A percentile compares a stretch with the other conserved stretches of the same genome.
Evolutionary conservation across 1,140 invertebrate species (phyloP).

Genomic region (Ridgeia piscesae): DNA sequence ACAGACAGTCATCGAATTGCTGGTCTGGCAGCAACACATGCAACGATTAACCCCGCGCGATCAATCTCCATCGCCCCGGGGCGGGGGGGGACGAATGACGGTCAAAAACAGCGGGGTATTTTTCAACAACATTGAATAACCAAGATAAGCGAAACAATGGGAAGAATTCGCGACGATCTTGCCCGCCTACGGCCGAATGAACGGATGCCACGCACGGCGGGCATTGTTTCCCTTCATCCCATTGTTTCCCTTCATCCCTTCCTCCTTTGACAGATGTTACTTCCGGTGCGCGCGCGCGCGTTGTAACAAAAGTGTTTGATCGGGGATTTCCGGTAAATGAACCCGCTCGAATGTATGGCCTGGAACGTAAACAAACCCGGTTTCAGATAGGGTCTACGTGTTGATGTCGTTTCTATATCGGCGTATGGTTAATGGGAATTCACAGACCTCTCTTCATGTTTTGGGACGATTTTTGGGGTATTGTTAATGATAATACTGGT

Average conservation of each 20-base stretch:
- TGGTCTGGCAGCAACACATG: neutral
- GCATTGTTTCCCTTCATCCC: too few relatives aligned
- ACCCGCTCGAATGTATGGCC: neutral
- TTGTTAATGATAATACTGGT: too few relatives aligned
- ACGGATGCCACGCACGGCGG: neutral
- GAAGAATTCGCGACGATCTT: neutral
- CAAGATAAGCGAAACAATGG: neutral
- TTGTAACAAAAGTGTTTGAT: neutral
- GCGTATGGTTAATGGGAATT: neutral
- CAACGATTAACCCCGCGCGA: neutral
- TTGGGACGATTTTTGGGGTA: too few relatives aligned
- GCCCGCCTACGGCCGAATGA: neutral
- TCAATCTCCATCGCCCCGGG: neutral
- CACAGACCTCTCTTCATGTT: too few relatives aligned
- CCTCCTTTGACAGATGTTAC: neutral
- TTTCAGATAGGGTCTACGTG: neutral
- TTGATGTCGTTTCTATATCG: neutral
- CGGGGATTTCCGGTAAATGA: neutral
- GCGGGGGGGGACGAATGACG: neutral
- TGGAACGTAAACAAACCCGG: neutral
- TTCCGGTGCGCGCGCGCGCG: neutral
- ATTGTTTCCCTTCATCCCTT: too few relatives aligned
- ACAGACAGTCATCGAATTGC: neutral
- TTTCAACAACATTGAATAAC: neutral
- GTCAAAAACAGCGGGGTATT: neutral